Conservation (phyloP, 2,797 vertebrate species). For the Cossypha niveicapilla region DNA sequence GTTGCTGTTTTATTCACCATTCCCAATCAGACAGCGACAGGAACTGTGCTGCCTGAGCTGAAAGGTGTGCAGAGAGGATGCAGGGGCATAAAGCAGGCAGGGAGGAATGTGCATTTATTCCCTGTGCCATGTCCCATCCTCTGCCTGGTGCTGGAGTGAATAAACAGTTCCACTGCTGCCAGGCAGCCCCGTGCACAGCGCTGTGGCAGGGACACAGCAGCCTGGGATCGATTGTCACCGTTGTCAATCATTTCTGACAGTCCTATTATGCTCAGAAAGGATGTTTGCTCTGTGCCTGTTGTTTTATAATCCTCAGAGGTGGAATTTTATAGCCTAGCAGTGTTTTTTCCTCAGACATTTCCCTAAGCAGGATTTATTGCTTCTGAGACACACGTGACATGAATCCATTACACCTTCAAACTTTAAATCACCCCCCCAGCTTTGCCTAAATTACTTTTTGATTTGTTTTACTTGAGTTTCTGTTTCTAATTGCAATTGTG, state of each 20-base stretch:
- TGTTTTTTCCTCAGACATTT: constrained; percentile 55
- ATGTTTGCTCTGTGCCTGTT: constrained; percentile 52
- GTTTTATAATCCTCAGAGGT: constrained; percentile 71
- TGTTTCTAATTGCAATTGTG: not conserved
- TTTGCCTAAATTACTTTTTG: not conserved
- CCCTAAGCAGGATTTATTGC: constrained; percentile 74
- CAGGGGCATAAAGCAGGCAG: not conserved
- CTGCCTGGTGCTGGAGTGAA: not conserved
- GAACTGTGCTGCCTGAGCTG: not conserved
- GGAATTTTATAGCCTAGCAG: constrained; percentile 56
- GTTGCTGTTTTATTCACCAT: no score
- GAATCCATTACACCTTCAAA: constrained; percentile 54
- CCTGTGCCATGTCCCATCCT: not conserved
- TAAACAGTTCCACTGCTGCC: not conserved
- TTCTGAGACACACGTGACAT: constrained; percentile 62
- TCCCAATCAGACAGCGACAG: no score
- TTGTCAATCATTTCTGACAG: constrained; percentile 65
- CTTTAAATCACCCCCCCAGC: not conserved
- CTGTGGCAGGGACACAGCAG: not conserved
- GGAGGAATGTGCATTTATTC: not conserved
- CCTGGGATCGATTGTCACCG: not conserved
- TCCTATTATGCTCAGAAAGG: constrained; percentile 39
- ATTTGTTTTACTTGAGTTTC: not conserved
- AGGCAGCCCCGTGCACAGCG: not conserved
- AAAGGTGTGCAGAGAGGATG: not conserved